These are phyloP conservation scores for Spea bombifrons DNA, from an alignment of 2,113 vertebrate species.

Conservation along the genomic window DNA sequence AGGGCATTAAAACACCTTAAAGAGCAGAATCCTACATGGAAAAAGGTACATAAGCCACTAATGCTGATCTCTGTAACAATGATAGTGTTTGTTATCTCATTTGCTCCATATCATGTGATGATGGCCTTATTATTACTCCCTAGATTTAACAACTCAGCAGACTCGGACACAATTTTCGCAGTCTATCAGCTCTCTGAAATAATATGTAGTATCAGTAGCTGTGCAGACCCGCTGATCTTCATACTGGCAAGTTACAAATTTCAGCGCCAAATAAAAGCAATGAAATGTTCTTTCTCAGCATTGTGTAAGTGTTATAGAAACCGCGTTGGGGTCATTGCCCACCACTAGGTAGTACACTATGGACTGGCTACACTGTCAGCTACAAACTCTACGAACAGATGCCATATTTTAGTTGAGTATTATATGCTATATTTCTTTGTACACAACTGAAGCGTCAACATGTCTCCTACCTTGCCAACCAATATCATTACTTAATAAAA, in stretches of 20 bases:
- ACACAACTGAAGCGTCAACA: no score
- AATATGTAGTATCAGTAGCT: slow-evolving; percentile 69
- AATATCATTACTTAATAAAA: no score
- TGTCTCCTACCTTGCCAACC: no score
- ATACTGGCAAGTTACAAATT: slow-evolving; percentile 68
- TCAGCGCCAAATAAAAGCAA: slow-evolving; percentile 54
- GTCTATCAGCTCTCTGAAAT: slow-evolving; percentile 69
- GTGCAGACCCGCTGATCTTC: slow-evolving; percentile 75
- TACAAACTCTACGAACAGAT: no score
- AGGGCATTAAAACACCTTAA: slow-evolving; percentile 58
- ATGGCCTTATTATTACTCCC: slow-evolving; percentile 63
- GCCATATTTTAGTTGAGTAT: no score
- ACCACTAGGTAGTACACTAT: not conserved
- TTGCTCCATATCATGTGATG: slow-evolving; percentile 71
- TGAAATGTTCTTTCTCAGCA: slow-evolving; percentile 41
- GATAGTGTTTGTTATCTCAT: slow-evolving; percentile 68
- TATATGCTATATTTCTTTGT: no score
- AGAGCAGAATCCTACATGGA: slow-evolving; percentile 45
- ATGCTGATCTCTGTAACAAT: slow-evolving; percentile 66
- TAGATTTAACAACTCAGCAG: slow-evolving; percentile 54
- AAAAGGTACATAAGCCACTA: slow-evolving; percentile 60
- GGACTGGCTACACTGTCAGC: no score
- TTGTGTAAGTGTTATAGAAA: slow-evolving; percentile 51
- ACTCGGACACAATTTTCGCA: slow-evolving; percentile 55
- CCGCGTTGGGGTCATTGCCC: slow-evolving; percentile 50